Evolutionary conservation across 2,797 vertebrate species (phyloP), one percentile per base, ranked within the genome.

Genomic region (Merluccius polli): DNA sequence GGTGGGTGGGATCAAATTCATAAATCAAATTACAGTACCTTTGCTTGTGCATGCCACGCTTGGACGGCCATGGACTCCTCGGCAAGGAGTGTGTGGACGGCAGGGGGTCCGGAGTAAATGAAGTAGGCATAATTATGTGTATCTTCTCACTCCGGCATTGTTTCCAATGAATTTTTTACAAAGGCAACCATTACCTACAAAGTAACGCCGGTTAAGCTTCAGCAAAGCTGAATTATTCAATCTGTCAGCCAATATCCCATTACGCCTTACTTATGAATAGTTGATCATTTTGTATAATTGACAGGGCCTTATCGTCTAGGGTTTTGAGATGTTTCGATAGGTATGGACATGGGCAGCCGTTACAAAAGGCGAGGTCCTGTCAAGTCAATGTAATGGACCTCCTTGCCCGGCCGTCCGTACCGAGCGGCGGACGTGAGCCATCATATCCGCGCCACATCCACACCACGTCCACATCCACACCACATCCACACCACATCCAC

Each of bases 221-320:
- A 85, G 93, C 92, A 95, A 95, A 96, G 93, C 94, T 97, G 94
- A 97, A 97, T 97, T 96, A 98, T 96, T 97, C 94, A 98, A 96
- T 94, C 93, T 95, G 90, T 93, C 94, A 93, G 93, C 87, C 91
- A 89, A 92, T 95, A 95, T 96, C 95, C 95, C 83, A 89, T 97
- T 96, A 95, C 95, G 84, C 90, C 77, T 92, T 92, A 91, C 95
- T 95, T 96, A 95, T 96, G 96, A 97, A 97, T 96, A 97, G 94
- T 96, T 97, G 95, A 97, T 96, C 94, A 97, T 95, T 96, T 96
- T 95, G 95, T 95, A 93, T 96, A 95, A 96, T 91, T 97, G 95
- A 96, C 95, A 94, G 93, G 92, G 93, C 93, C n/a, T 94, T 93
- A 93, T 95, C 92, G 93, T 90, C 91, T 90, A 88, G 90, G 93